Conservation (phyloP, 2,113 vertebrate species). For the Catharus fuscescens region DNA sequence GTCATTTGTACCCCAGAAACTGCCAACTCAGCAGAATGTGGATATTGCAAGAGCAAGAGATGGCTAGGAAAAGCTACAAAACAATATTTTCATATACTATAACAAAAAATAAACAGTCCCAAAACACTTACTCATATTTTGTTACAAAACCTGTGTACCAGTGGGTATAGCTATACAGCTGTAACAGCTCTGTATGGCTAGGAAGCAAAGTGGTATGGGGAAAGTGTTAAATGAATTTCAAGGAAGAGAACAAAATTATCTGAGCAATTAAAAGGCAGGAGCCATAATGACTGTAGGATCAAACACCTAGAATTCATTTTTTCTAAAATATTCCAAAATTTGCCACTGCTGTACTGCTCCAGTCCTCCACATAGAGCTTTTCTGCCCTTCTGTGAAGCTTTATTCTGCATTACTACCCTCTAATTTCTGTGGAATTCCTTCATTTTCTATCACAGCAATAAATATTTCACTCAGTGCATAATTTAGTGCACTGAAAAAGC, state of each 20-base stretch:
- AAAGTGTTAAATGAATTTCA: background rate
- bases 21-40: background rate
- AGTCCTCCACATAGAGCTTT: background rate
- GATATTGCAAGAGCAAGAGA: background rate
- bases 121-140: background rate
- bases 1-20: background rate
- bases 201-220: background rate
- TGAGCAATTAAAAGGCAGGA: background rate
- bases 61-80: background rate
- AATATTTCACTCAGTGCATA: background rate
- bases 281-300: background rate
- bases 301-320: background rate
- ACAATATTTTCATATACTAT: background rate
- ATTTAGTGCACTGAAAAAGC: background rate
- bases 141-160: background rate
- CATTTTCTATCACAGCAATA: background rate
- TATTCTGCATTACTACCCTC: background rate
- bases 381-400: background rate
- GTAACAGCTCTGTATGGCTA: background rate
- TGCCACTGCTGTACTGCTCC: background rate
- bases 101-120: background rate
- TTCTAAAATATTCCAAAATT: background rate
- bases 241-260: background rate
- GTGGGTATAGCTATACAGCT: background rate
- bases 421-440: background rate